Conservation (phyloP, 2,113 vertebrate species). For the Siniperca chuatsi region DNA sequence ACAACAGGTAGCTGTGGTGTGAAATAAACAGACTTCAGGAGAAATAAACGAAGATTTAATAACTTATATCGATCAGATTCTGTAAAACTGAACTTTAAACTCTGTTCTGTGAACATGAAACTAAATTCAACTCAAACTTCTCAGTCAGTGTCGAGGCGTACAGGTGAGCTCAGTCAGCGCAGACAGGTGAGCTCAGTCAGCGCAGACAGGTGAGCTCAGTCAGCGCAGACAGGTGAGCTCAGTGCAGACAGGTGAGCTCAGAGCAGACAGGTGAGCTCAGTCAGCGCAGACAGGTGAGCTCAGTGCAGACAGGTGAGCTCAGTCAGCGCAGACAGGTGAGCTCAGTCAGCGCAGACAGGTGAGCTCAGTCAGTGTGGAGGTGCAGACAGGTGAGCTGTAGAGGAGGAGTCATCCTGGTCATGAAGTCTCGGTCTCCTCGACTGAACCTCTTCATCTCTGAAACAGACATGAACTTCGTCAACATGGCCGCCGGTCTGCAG, state of each 20-base stretch:
- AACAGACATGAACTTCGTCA: constrained; percentile 7
- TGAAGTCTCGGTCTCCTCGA: constrained; percentile 74
- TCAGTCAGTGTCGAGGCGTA: no score
- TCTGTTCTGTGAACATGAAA: no score
- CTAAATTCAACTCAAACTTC: no score
- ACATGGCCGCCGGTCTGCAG: not conserved
- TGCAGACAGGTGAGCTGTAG: constrained; percentile 75
- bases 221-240: not conserved
- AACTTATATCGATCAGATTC: not conserved
- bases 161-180: not conserved
- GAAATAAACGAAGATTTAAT: not conserved
- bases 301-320: not conserved
- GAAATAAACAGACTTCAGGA: not conserved
- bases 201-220: no score
- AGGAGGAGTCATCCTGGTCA: constrained; percentile 67
- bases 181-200: no score
- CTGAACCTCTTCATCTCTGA: constrained; percentile 74
- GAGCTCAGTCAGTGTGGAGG: not conserved
- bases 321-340: no score
- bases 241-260: no score
- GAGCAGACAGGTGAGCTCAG: no score
- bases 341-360: not conserved
- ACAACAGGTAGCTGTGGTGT: not conserved
- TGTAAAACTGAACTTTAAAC: no score
- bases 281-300: no score